Base-by-base conservation (phyloP, 2,888 invertebrate species). In the Bhutanitis thaidina region DNA sequence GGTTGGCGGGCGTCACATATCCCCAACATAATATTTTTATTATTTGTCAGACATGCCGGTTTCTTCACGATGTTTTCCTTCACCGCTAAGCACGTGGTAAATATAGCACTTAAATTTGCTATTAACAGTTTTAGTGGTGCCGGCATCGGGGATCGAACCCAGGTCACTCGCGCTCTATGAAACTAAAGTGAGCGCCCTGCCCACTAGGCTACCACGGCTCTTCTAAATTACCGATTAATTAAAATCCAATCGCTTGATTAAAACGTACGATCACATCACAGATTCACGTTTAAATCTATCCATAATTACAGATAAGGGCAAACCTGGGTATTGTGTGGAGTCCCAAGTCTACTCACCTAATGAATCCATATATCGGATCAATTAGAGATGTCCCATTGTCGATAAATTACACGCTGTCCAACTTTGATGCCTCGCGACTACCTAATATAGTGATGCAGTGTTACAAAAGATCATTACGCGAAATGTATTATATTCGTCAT, bases 341-440 rank as follows among this genome's bases (percentile, higher is more conserved):
- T 20, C 37, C 39, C 41, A 41, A 20, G 20, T 20, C 5, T 2
- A 30, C 52, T 57, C 20, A 25, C 13, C 20, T 44, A 64, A 64
- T 60, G 62, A 60, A 73, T 71, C 69, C 62, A 68, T 71, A 58
- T 65, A 69, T 69, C 65, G 65, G 63, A 72, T 77, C 75, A 74
- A 77, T 77, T 77, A 78, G 72, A 69, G 63, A 60, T 59, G 56
- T 55, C 39, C 49, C 37, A 53, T 55, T 46, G 61, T 59, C 68
- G 69, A 77, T 77, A 78, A 73, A 78, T 77, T 78, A 74, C 71
- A 62, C 30, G 32, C 37, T 57, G 53, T 57, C 64, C 52, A 69
- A 70, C 69, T 67, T 61, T 69, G 71, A 74, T 62, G 67, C 59
- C 49, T 52, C 58, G 50, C 52, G 38, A 53, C 43, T 58, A 45